phyloP scores from a whole-genome alignment of 2,888 invertebrate genomes.

The Rhopalosiphum nymphaeae region DNA sequence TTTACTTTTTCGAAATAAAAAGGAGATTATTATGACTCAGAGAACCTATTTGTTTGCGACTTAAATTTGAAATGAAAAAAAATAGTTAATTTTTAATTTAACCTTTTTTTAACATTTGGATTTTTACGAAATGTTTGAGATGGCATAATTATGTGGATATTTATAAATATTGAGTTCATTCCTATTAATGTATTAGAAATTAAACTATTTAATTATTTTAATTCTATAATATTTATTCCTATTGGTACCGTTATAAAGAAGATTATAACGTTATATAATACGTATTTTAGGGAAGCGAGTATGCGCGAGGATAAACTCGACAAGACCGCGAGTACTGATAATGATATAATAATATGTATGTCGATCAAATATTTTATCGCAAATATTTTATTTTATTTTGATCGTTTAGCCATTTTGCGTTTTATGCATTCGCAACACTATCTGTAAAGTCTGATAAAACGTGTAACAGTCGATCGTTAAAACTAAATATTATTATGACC shows the following conservation, averaged over 20 bases:
- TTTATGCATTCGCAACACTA: not conserved
- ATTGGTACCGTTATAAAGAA: not conserved
- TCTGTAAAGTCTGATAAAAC: not conserved
- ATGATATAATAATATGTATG: not conserved
- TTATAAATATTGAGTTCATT: not conserved
- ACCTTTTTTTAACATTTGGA: not conserved
- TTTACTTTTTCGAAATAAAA: not conserved
- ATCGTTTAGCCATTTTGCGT: not conserved
- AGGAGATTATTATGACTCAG: not conserved
- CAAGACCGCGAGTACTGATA: not conserved
- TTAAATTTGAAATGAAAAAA: not conserved
- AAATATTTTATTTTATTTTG: no score
- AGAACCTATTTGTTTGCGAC: not conserved
- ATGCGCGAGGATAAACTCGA: not conserved
- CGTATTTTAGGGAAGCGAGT: not conserved
- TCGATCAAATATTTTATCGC: not conserved
- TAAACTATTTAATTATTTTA: not conserved
- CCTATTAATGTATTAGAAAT: not conserved
- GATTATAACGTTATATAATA: not conserved
- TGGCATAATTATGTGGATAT: not conserved
- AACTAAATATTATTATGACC: not conserved
- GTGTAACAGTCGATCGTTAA: not conserved
- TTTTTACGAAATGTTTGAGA: not conserved
- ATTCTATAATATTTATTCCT: not conserved
- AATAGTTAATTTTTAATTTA: not conserved